phyloP scores from a whole-genome alignment of 2,113 vertebrate genomes.

The Poeciliopsis retropinna region DNA sequence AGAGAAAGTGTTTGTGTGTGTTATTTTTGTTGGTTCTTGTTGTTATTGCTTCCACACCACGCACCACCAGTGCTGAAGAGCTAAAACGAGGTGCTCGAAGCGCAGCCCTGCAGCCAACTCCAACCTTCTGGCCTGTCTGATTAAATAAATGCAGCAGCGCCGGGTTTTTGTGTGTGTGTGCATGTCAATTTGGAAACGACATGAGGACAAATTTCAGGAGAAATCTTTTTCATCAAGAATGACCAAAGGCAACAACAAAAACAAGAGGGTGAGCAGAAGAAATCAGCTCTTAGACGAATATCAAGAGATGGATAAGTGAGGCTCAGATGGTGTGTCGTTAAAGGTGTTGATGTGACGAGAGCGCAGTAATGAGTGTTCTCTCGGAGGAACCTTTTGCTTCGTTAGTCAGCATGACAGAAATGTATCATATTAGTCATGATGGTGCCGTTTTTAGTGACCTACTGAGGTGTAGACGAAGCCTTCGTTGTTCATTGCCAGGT shows the following conservation, averaged over 20 bases:
- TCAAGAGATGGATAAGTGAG: constrained; percentile 38
- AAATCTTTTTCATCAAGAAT: constrained; percentile 44
- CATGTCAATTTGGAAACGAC: constrained; percentile 10
- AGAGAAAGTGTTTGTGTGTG: neutral
- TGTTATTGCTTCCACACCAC: constrained; percentile 49
- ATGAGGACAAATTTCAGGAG: constrained; percentile 36
- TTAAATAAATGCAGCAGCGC: constrained; percentile 22
- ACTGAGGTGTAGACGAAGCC: constrained; percentile 98
- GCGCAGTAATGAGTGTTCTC: constrained; percentile 39
- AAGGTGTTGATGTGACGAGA: constrained; percentile 50
- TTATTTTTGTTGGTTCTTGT: constrained; percentile 54
- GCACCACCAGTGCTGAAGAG: constrained; percentile 40
- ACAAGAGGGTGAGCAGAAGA: constrained; percentile 40
- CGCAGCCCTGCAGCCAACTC: constrained; percentile 36
- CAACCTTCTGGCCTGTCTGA: constrained; percentile 48
- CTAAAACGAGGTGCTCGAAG: constrained; percentile 43
- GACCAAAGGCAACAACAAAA: constrained; percentile 29
- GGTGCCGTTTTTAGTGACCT: constrained; percentile 68
- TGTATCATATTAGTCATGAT: constrained; percentile 2
- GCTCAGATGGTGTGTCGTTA: constrained; percentile 34
- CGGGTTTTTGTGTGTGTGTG: neutral
- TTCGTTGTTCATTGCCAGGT: constrained; percentile 99
- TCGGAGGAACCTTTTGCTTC: constrained; percentile 27
- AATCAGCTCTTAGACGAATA: constrained; percentile 54
- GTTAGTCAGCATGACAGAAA: constrained; percentile 14